Base-by-base conservation (phyloP, 2,113 vertebrate species). In the Leucosticte australis region DNA sequence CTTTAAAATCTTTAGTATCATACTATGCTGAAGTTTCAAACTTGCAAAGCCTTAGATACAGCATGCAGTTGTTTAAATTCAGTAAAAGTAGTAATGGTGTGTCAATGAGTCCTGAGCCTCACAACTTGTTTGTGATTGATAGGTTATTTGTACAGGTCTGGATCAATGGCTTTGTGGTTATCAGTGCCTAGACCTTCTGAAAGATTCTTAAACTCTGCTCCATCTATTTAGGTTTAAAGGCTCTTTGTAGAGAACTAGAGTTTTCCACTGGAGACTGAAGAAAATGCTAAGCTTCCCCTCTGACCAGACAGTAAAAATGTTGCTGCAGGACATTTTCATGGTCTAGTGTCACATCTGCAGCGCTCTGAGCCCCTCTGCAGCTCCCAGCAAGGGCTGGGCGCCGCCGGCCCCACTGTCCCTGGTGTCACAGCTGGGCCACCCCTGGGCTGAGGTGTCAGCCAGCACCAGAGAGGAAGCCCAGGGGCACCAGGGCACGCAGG, bases 281-380 rank as follows among this genome's bases (percentile, higher is more conserved):
- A 8, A 13, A 13, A 16, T 47, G 35, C 30, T 31, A 16, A 59
- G 17, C 21, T 57, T 85, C 13, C 21, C 9, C 10, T 7, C 7
- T 33, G 59, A n/a, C 13, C 44, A 53, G 37, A 20, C 8, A 73
- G 11, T 19, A 65, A 27, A 70, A 39, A 5, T 12, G 1, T 4
- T 56, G 77, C 62, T 59, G 31, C 70, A 75, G 35, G 47, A 68
- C 7, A 16, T 83, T 56, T 47, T 11, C 23, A 14, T 31, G 53
- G 13, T 24, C 15, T 31, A 0, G 13, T 49, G 77, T 22, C 47
- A 30, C 12, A 27, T 10, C 50, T 31, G 8, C 52, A 63, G 24
- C 4, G 30, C 23, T 82, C 27, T 3, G 0, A 67, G 23, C 42
- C 57, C 55, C 11, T 1, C 1, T 44, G 27, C 0, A 0, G n/a